Conservation (phyloP, 2,113 vertebrate species). For the Erinaceus europaeus region DNA sequence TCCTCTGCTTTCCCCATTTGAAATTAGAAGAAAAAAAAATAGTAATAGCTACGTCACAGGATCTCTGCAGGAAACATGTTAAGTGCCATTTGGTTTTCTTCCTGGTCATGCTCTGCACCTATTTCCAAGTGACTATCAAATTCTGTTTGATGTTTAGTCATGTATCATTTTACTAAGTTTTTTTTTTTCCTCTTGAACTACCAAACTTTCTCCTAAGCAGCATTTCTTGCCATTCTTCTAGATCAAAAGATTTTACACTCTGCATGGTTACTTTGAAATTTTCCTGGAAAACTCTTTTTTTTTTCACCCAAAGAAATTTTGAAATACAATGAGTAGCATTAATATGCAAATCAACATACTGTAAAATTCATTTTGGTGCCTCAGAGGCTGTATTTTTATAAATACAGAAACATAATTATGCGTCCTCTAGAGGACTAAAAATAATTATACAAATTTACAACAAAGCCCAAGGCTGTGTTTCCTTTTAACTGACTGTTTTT, state of each 20-base stretch:
- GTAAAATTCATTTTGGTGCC: conserved; percentile 84
- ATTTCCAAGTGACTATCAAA: conserved; percentile 24
- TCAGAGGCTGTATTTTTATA: conserved; percentile 87
- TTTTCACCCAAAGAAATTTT: conserved; percentile 72
- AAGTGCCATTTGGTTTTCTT: not conserved
- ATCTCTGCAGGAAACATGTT: not conserved
- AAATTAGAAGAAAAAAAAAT: not conserved
- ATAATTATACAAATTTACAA: conserved; percentile 88
- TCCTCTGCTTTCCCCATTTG: conserved; percentile 20
- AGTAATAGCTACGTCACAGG: not conserved
- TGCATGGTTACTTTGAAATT: conserved; percentile 70
- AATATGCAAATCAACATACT: conserved; percentile 84
- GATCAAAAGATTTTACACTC: conserved; percentile 39
- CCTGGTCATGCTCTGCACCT: not conserved
- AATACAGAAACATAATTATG: conserved; percentile 88
- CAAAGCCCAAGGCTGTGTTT: conserved; percentile 87
- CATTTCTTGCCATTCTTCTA: not conserved
- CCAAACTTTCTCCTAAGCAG: conserved; percentile 34
- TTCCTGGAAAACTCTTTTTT: conserved; percentile 68
- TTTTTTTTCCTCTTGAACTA: not conserved
- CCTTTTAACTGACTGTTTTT: conserved; percentile 86
- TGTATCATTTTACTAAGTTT: not conserved
- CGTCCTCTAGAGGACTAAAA: conserved; percentile 86
- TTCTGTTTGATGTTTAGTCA: conserved; percentile 3
- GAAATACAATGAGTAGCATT: conserved; percentile 76